Evolutionary conservation across 2,888 invertebrate genomes (phyloP).

Genomic region (Himalopsyche japonica): DNA sequence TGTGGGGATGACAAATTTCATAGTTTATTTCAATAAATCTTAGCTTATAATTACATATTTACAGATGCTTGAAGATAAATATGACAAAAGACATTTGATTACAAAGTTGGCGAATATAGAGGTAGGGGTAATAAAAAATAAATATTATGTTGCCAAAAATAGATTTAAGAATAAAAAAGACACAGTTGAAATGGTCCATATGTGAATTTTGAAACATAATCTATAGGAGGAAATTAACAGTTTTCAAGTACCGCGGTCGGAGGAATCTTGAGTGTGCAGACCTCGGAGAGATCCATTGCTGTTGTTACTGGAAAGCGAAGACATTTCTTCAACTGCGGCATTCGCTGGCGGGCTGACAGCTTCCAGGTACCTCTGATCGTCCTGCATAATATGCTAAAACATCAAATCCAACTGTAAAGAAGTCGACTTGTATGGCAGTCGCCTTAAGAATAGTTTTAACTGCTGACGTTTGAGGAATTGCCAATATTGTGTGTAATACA

Average conservation of each 20-base stretch:
- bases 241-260: slow-evolving; percentile 53
- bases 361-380: slow-evolving; percentile 61
- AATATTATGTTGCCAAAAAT: too few relatives aligned
- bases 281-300: slow-evolving; percentile 48
- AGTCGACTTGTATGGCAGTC: too few relatives aligned
- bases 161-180: neutral
- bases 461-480: too few relatives aligned
- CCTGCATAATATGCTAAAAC: slow-evolving; percentile 38
- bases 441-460: too few relatives aligned
- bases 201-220: neutral
- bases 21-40: too few relatives aligned
- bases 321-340: slow-evolving; percentile 46
- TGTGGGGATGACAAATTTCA: too few relatives aligned
- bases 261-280: slow-evolving; percentile 58
- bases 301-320: slow-evolving; percentile 57
- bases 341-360: slow-evolving; percentile 50
- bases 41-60: too few relatives aligned
- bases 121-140: too few relatives aligned
- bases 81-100: neutral
- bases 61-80: too few relatives aligned
- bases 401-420: neutral
- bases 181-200: neutral
- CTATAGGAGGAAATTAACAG: neutral
- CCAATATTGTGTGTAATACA: neutral
- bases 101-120: too few relatives aligned